Conservation (phyloP, 23 tunicate species). For the Corella eumyota region DNA sequence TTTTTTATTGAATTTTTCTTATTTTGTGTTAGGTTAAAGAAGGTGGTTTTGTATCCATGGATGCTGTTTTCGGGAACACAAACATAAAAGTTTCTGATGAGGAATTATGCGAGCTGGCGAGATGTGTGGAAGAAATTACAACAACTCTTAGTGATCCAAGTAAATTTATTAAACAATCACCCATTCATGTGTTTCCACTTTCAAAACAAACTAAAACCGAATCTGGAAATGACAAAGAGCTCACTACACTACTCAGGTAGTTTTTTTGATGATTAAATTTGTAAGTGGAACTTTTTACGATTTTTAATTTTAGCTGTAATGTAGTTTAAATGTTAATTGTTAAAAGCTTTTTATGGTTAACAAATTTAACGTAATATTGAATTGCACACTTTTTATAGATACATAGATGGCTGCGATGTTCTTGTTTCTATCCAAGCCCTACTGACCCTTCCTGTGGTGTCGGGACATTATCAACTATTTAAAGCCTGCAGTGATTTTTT, state of each 20-base stretch:
- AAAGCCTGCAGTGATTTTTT: constrained; percentile 31
- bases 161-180: constrained; percentile 42
- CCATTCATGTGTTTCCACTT: constrained; percentile 32
- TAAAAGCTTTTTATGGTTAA: background rate
- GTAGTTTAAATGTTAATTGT: background rate
- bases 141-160: constrained; percentile 22
- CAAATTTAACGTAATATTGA: no score
- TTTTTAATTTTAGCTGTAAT: no score
- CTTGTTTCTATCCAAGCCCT: constrained; percentile 58
- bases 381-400: no score
- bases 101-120: constrained; percentile 21
- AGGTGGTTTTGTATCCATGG: constrained; percentile 30
- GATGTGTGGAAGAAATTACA: constrained; percentile 35
- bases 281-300: no score
- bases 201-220: constrained; percentile 7
- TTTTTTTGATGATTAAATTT: no score
- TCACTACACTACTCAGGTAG: no score
- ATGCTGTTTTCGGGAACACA: constrained; percentile 19
- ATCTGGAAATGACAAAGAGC: no score
- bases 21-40: constrained; percentile 1
- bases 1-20: no score
- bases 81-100: constrained; percentile 25
- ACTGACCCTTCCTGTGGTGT: constrained; percentile 50
- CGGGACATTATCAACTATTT: constrained; percentile 37
- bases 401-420: constrained; percentile 18